Percentiles rank a stretch among this genome's conserved stretches.
Conservation (phyloP, 2,797 vertebrate genomes). For the Pseudomugil gertrudae region DNA sequence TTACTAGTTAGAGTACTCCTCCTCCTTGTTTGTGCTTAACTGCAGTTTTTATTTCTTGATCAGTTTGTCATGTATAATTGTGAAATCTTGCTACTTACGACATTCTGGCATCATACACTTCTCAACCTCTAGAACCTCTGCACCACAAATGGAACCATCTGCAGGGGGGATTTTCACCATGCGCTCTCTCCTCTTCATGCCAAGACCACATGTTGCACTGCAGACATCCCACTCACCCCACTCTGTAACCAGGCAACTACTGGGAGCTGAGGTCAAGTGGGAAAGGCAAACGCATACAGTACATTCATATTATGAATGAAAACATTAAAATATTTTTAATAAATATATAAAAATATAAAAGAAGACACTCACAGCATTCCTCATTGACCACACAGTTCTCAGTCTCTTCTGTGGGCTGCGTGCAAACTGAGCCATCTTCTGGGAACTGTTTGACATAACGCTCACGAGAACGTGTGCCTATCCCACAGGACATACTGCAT, state of each 20-base stretch:
- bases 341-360: not conserved
- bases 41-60: too few relatives aligned
- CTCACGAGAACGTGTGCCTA: constrained; percentile 90
- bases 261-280: constrained; percentile 83
- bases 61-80: not conserved
- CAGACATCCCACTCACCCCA: constrained; percentile 98
- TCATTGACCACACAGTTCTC: constrained; percentile 94
- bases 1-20: not conserved
- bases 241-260: constrained; percentile 95
- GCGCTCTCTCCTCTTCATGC: constrained; percentile 92
- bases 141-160: constrained; percentile 93
- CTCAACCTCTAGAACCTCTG: constrained; percentile 91
- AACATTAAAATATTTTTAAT: too few relatives aligned
- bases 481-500: constrained; percentile 91
- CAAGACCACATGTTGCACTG: constrained; percentile 96
- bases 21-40: not conserved
- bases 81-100: constrained; percentile 84
- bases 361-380: constrained; percentile 89
- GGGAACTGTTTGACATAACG: constrained; percentile 97
- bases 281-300: not conserved
- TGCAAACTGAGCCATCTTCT: constrained; percentile 94
- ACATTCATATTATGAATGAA: too few relatives aligned
- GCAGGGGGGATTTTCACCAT: constrained; percentile 96
- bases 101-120: constrained; percentile 99
- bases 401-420: constrained; percentile 91